phyloP scores from a whole-genome alignment of 2,888 invertebrate species.

The Ennomos quercinarius region DNA sequence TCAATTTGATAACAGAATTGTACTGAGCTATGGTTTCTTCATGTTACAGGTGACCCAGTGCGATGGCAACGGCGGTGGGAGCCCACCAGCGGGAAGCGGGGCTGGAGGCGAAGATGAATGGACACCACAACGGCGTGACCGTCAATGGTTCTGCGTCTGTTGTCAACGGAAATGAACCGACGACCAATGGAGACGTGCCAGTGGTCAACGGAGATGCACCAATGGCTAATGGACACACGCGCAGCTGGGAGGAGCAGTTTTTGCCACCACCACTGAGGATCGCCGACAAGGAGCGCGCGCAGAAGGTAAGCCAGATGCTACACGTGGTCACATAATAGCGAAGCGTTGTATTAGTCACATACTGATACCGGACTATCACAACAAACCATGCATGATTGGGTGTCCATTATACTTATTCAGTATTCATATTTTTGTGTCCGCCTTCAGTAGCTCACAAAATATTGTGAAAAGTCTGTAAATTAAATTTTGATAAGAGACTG shows the following conservation, averaged over 20 bases:
- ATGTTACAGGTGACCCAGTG: conserved; percentile 10
- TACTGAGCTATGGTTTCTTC: background rate
- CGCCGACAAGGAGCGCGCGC: conserved; percentile 64
- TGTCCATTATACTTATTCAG: too few species aligned
- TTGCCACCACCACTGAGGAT: conserved; percentile 67
- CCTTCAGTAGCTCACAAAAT: too few species aligned
- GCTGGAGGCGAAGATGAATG: conserved; percentile 34
- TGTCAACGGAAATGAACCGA: conserved; percentile 17
- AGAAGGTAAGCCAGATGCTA: conserved; percentile 58
- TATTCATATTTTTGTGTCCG: too few species aligned
- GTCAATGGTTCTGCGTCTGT: conserved; percentile 17
- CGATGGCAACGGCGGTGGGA: conserved; percentile 64
- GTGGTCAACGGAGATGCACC: conserved; percentile 33
- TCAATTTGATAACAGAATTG: background rate
- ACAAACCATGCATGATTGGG: too few species aligned
- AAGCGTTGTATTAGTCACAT: too few species aligned
- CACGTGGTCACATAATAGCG: too few species aligned
- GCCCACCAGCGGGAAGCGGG: conserved; percentile 30
- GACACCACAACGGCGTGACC: conserved; percentile 45
- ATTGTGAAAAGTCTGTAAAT: too few species aligned
- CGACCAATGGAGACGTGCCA: conserved; percentile 27
- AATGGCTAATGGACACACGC: conserved; percentile 25
- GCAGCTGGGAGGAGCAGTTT: conserved; percentile 66
- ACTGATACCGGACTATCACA: too few species aligned
- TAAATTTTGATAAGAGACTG: too few species aligned